Conservation (phyloP, 2,797 vertebrate species). For the Periparus ater region DNA sequence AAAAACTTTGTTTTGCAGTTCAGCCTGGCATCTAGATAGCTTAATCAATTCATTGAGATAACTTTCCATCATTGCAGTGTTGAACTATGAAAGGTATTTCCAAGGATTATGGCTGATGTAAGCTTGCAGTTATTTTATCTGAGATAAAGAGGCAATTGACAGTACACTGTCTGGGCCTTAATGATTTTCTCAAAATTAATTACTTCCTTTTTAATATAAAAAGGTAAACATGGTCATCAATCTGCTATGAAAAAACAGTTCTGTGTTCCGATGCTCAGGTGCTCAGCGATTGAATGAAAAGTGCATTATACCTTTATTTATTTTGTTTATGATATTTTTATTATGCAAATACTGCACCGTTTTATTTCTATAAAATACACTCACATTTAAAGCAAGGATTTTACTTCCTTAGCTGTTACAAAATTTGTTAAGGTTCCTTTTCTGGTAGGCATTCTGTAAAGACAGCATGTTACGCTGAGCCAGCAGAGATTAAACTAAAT, state of each 20-base stretch:
- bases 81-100: neutral
- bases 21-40: neutral
- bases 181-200: conserved; percentile 58
- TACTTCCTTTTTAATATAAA: conserved; percentile 32
- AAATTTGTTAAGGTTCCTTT: conserved; percentile 47
- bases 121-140: conserved; percentile 17
- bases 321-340: conserved; percentile 18
- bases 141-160: conserved; percentile 23
- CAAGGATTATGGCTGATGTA: conserved; percentile 27
- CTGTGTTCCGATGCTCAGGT: neutral
- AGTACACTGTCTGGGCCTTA: neutral
- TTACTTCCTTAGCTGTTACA: neutral
- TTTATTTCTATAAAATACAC: conserved; percentile 44
- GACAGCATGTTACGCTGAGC: conserved; percentile 57
- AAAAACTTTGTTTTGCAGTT: neutral
- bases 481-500: conserved; percentile 77
- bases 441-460: conserved; percentile 41
- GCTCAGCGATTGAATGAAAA: conserved; percentile 4
- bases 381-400: conserved; percentile 3
- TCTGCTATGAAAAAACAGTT: conserved; percentile 41
- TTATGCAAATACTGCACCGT: conserved; percentile 22
- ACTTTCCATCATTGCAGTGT: conserved; percentile 18
- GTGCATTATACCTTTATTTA: neutral
- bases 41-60: conserved; percentile 3
- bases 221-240: conserved; percentile 44